Conservation (phyloP, 2,113 vertebrate species). For the Bubo bubo region DNA sequence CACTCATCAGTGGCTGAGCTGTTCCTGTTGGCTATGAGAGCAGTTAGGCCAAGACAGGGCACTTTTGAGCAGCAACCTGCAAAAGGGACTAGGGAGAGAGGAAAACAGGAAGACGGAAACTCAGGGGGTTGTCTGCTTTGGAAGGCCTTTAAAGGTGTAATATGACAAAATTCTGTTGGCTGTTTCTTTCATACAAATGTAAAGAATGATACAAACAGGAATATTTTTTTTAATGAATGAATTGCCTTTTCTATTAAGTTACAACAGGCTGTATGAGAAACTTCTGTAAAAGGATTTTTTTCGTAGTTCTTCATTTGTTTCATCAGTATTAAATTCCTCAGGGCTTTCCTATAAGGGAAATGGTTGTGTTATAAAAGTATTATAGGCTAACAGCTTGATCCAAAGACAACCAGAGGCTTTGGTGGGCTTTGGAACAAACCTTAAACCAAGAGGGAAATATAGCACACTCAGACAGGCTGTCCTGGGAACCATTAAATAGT, state of each 20-base stretch:
- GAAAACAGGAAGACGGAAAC: neutral
- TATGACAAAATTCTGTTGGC: neutral
- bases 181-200: neutral
- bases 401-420: slow-evolving; percentile 31
- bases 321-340: slow-evolving; percentile 7
- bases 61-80: neutral
- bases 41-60: neutral
- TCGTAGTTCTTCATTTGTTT: neutral
- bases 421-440: slow-evolving; percentile 22
- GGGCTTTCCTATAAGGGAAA: slow-evolving; percentile 15
- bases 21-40: neutral
- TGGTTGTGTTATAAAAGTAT: slow-evolving; percentile 28
- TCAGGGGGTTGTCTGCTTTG: neutral
- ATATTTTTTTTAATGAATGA: neutral
- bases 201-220: neutral
- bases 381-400: neutral
- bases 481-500: neutral
- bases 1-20: neutral
- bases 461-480: neutral
- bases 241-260: neutral
- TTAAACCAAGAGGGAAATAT: neutral
- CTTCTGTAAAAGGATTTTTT: neutral
- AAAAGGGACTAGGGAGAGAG: neutral
- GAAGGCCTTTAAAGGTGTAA: neutral
- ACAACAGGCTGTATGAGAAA: neutral